Evolutionary conservation across 23 tunicate genomes (phyloP), one percentile per base, ranked within the genome.

Genomic region (Styela clava): DNA sequence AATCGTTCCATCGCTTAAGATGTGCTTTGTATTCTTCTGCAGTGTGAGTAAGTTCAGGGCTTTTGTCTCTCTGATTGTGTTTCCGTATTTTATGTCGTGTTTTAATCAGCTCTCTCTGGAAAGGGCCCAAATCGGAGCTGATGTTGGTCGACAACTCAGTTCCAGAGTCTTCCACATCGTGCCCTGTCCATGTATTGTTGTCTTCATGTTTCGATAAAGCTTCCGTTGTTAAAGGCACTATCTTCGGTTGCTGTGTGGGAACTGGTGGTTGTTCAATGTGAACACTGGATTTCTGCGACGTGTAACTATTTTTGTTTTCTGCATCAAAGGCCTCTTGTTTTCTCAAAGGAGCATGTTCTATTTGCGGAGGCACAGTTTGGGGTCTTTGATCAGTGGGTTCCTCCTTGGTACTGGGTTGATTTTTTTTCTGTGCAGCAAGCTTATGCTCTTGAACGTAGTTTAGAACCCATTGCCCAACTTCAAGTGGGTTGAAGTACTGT

Each of bases 391-490:
- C 73, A 24, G 16, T 20, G 16, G 24, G 73, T 16, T 20, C n/a
- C 16, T 16, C n/a, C 16, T 24, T 68, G 20, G 73, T 24, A 16
- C 27, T 68, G 31, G n/a, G n/a, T n/a, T 7, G 56, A 44, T 44
- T 44, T 12, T 44, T 44, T 7, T 44, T 44, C 12, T 44, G 56
- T 12, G 56, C 56, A 5, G 56, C 56, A 12, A 76, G 64, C 44
- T 76, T 76, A 26, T 76, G 81, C 24, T 76, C 81, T 2, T 36
- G 64, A 52, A 76, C 81, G 64, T 76, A 76, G 31, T 76, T 29
- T n/a, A 76, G 64, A 52, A 76, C 81, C 81, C 81, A 76, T 52
- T 44, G 27, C 21, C 65, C 65, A 44, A 76, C 81, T 22, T 76
- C 81, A 20, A 33, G 65, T 25, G 81, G 62, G 26, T 76, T 44